Conservation (phyloP, 2,797 vertebrate species). For the Borostomias antarcticus region DNA sequence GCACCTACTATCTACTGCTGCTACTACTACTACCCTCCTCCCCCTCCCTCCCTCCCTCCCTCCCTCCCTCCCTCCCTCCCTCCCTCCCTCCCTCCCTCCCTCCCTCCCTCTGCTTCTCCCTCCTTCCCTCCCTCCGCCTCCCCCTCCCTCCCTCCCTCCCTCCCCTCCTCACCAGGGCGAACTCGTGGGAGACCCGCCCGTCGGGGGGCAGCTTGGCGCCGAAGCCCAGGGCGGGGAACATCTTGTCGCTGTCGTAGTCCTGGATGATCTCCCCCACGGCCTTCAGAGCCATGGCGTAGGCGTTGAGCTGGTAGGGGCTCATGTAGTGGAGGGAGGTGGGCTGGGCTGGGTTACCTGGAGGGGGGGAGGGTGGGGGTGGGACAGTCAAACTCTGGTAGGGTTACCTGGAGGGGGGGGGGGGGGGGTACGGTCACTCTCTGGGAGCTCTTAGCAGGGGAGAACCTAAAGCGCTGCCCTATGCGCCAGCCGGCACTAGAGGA, state of each 20-base stretch:
- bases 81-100: not conserved
- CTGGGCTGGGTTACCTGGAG: slow-evolving; percentile 92
- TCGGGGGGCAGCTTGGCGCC: slow-evolving; percentile 96
- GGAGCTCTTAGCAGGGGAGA: no score
- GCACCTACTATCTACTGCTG: no score
- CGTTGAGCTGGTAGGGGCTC: slow-evolving; percentile 95
- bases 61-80: not conserved
- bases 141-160: not conserved
- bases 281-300: slow-evolving; percentile 95
- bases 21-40: no score
- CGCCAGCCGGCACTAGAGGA: no score
- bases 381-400: not conserved
- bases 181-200: slow-evolving; percentile 95
- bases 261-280: slow-evolving; percentile 98
- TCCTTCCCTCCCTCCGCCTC: not conserved
- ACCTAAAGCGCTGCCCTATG: no score
- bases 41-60: no score
- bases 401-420: not conserved
- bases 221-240: slow-evolving; percentile 97
- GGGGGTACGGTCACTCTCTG: not conserved
- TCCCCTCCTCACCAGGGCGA: slow-evolving; percentile 86
- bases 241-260: slow-evolving; percentile 98
- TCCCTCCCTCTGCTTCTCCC: no score
- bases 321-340: slow-evolving; percentile 98
- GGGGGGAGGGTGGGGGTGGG: no score